Percentiles rank a stretch among this genome's conserved stretches.
Evolutionary conservation across 2,888 invertebrate species (phyloP).

Genomic region (Drosophila buzzatii): DNA sequence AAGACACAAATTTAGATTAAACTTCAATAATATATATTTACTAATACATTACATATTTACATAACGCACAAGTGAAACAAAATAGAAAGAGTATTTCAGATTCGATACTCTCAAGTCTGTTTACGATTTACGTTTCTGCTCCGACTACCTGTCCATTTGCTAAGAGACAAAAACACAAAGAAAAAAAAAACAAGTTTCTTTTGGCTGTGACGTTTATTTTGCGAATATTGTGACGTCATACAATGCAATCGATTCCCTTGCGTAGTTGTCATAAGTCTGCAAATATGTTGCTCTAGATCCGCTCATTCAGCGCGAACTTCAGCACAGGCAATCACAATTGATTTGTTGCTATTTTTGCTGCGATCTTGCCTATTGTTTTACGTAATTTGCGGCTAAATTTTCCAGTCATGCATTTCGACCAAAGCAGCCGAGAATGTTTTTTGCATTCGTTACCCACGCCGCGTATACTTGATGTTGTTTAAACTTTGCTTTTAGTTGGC

Average conservation of each 20-base stretch:
- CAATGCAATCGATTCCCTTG: neutral
- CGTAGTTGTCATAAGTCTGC: neutral
- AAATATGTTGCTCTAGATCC: slow-evolving; percentile 5
- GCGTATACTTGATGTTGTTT: slow-evolving; percentile 59
- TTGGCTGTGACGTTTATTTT: slow-evolving; percentile 18
- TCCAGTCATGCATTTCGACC: slow-evolving; percentile 18
- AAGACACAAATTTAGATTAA: too few species aligned
- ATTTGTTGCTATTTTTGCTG: neutral
- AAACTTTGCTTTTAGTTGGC: slow-evolving; percentile 55
- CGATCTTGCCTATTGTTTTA: slow-evolving; percentile 22
- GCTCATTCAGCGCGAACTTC: neutral
- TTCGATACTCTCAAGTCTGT: neutral
- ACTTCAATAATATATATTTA: too few species aligned
- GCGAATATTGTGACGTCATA: slow-evolving; percentile 37
- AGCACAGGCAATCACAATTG: slow-evolving; percentile 1
- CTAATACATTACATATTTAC: too few species aligned
- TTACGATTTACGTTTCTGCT: neutral
- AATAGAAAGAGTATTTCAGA: neutral
- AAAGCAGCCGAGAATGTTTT: slow-evolving; percentile 32
- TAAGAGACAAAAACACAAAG: neutral
- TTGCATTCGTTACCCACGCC: slow-evolving; percentile 59
- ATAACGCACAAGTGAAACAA: neutral
- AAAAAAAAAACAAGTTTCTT: slow-evolving; percentile 13
- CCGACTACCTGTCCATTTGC: neutral
- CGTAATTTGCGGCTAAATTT: slow-evolving; percentile 31